These are phyloP conservation scores for Sebastes itinus DNA, from an alignment of 2,797 vertebrate genomes.

Conservation along the genomic window DNA sequence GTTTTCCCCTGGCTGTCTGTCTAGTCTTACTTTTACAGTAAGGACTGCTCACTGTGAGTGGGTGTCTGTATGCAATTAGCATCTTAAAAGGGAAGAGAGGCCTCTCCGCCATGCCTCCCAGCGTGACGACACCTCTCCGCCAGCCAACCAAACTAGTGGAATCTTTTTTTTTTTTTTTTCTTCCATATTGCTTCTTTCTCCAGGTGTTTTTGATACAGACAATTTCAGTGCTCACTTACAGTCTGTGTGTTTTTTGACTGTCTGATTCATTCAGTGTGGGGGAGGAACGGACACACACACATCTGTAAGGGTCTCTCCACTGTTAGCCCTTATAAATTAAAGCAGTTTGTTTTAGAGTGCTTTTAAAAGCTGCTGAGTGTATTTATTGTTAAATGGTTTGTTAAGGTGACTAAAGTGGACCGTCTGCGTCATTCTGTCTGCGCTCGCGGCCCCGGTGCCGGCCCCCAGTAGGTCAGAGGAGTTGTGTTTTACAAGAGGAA, in stretches of 20 bases:
- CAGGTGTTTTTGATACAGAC: slow-evolving; percentile 72
- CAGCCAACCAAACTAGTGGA: slow-evolving; percentile 33
- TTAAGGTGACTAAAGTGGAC: slow-evolving; percentile 53
- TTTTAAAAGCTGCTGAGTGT: slow-evolving; percentile 43
- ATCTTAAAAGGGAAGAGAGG: slow-evolving; percentile 62
- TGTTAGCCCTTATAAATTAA: slow-evolving; percentile 24
- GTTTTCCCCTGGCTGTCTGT: slow-evolving; percentile 65
- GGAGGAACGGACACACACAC: slow-evolving; percentile 6
- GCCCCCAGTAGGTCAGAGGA: slow-evolving; percentile 33
- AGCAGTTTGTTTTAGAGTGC: slow-evolving; percentile 44
- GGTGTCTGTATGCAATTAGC: slow-evolving; percentile 69
- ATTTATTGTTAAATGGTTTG: slow-evolving; percentile 50
- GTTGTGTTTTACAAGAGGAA: slow-evolving; percentile 63
- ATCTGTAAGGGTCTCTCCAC: slow-evolving; percentile 12
- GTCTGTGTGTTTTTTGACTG: slow-evolving; percentile 34
- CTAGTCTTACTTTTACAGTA: slow-evolving; percentile 66
- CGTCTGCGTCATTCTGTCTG: slow-evolving; percentile 38
- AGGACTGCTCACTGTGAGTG: slow-evolving; percentile 69
- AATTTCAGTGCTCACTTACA: slow-evolving; percentile 15
- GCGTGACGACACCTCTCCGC: slow-evolving; percentile 62
- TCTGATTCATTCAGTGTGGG: slow-evolving; percentile 65
- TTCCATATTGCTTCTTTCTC: slow-evolving; percentile 19
- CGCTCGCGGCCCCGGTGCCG: slow-evolving; percentile 7
- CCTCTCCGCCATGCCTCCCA: slow-evolving; percentile 47
- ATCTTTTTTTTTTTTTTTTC: neutral